These are phyloP conservation scores for Petrocephalus microphthalmus DNA, from an alignment of 2,113 vertebrate genomes.

Conservation along the genomic window DNA sequence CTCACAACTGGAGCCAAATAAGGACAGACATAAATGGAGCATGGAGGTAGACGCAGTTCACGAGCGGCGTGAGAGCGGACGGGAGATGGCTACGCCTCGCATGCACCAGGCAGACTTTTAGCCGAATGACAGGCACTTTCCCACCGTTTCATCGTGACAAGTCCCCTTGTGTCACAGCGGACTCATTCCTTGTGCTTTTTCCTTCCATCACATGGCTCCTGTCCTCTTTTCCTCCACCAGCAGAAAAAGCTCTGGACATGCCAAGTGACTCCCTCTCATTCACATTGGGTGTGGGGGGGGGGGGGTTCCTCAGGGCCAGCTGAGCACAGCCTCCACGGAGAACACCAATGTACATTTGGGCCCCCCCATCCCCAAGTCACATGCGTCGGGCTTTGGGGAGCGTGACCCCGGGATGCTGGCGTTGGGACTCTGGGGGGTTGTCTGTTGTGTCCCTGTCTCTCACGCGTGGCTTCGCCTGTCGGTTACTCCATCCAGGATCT, in stretches of 20 bases:
- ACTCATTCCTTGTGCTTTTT: not conserved
- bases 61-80: not conserved
- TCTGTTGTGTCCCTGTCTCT: not conserved
- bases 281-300: not conserved
- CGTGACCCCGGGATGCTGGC: not conserved
- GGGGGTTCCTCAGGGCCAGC: not conserved
- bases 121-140: not conserved
- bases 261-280: not conserved
- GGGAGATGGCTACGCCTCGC: not conserved
- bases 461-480: not conserved
- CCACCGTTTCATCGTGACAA: not conserved
- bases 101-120: not conserved
- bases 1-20: conserved; percentile 58
- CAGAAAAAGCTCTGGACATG: not conserved
- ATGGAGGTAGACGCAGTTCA: conserved; percentile 13
- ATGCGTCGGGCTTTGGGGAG: not conserved
- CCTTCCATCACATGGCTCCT: not conserved
- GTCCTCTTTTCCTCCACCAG: not conserved
- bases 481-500: not conserved
- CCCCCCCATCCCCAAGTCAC: not conserved
- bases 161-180: too few species aligned
- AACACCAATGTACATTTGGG: not conserved
- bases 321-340: not conserved
- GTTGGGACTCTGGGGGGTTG: not conserved
- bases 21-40: conserved; percentile 53